Evolutionary conservation across 2,797 vertebrate genomes (phyloP), one percentile per base, ranked within the genome.

Genomic region (Thripadectes ignobilis): DNA sequence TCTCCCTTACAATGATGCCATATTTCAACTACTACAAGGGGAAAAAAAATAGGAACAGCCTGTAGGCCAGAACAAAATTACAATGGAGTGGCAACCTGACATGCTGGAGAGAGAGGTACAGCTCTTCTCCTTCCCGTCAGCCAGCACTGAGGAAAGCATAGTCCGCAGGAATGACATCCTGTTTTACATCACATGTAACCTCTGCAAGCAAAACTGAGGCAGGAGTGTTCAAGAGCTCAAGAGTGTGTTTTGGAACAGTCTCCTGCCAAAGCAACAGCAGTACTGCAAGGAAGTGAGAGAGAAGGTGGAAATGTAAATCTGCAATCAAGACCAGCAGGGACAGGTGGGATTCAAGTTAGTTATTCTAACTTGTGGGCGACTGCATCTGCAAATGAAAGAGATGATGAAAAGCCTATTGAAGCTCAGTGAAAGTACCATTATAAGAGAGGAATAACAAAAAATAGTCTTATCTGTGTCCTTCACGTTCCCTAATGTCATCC

Each of bases 401-500:
- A 36, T 51, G 9, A 36, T 15, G 22, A 74, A 84, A 61, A 58
- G 27, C 10, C n/a, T 85, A 46, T 1, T 34, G 45, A 86, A 73
- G 39, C 27, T 51, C 46, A 65, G 15, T 24, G 58, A 71, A 79
- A 36, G n/a, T 30, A 57, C 24, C 27, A 12, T 48, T 68, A 4
- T 26, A 55, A 51, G 23, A 74, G 27, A 85, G 27, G 32, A 81
- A 59, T 34, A 88, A 79, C 27, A 88, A 36, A 58, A 66, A 69
- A 15, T 8, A 58, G 19, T 49, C 58, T 57, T 52, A n/a, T 45
- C 34, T 65, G 32, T 58, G 34, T 46, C 43, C 23, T 46, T 73
- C 0, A 0, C 12, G 17, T 57, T 84, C 26, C 39, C 27, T 10
- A 4, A 4, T 45, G 41, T 20, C 3, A 2, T 34, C 48, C 38